These are phyloP conservation scores for Salmo trutta DNA, from an alignment of 2,797 vertebrate species.

Conservation along the genomic window DNA sequence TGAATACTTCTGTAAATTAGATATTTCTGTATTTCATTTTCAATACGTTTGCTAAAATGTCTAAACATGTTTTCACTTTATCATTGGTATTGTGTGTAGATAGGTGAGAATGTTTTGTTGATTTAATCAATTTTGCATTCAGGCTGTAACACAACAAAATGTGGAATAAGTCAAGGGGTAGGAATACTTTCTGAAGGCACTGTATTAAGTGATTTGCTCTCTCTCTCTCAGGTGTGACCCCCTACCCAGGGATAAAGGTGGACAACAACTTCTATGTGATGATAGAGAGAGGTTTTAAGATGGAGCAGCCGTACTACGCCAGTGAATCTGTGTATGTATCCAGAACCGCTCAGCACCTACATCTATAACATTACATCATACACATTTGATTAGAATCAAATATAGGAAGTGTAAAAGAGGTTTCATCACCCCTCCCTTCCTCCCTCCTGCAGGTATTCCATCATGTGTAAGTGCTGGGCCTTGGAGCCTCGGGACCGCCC, in stretches of 20 bases:
- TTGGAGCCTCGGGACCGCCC: slow-evolving; percentile 83
- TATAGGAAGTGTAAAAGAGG: background rate
- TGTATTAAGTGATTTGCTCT: background rate
- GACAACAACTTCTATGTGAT: slow-evolving; percentile 88
- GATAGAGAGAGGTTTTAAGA: slow-evolving; percentile 91
- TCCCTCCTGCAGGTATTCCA: slow-evolving; percentile 76
- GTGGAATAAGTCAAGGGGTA: too few relatives aligned
- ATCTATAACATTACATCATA: background rate
- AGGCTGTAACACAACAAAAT: too few relatives aligned
- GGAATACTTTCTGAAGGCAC: too few relatives aligned
- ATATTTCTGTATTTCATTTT: too few relatives aligned
- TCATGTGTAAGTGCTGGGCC: slow-evolving; percentile 91
- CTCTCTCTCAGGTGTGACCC: slow-evolving; percentile 84
- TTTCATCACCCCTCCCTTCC: background rate
- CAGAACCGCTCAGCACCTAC: background rate
- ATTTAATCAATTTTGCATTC: too few relatives aligned
- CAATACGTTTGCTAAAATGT: too few relatives aligned
- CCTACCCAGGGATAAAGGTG: slow-evolving; percentile 91
- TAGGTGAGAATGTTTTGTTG: too few relatives aligned
- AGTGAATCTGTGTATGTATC: slow-evolving; percentile 83
- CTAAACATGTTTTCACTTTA: too few relatives aligned
- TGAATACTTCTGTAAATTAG: too few relatives aligned
- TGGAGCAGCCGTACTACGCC: slow-evolving; percentile 93
- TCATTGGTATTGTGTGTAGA: too few relatives aligned
- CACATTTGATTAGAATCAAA: background rate